Percentiles rank a stretch among this genome's conserved stretches.
Conservation (phyloP, 2,888 invertebrate genomes). For the Parnassius apollo region DNA sequence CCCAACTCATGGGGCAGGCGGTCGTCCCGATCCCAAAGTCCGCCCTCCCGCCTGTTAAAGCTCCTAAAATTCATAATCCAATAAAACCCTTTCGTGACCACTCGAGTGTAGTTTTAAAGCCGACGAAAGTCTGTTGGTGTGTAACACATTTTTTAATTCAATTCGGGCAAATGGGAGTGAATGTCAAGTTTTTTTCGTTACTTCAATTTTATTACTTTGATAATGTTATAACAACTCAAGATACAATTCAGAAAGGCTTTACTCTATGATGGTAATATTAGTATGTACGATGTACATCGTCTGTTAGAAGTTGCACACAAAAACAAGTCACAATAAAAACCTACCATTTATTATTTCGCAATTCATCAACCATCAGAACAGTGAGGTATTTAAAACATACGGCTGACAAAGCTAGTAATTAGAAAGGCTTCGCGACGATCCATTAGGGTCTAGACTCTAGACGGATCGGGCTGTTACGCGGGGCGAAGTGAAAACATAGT, state of each 20-base stretch:
- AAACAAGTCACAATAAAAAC: slow-evolving; percentile 31
- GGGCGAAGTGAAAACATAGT: slow-evolving; percentile 65
- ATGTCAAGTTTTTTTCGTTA: background rate
- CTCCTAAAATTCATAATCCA: slow-evolving; percentile 72
- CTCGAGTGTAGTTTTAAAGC: slow-evolving; percentile 47
- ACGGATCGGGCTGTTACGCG: slow-evolving; percentile 39
- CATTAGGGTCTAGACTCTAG: slow-evolving; percentile 38
- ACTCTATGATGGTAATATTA: too few species aligned
- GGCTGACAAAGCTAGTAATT: slow-evolving; percentile 58
- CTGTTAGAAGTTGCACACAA: background rate
- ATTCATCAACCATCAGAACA: slow-evolving; percentile 34
- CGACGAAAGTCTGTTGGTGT: slow-evolving; percentile 29
- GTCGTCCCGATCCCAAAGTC: slow-evolving; percentile 50
- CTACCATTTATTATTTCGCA: slow-evolving; percentile 31
- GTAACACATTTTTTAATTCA: slow-evolving; percentile 16
- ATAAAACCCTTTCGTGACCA: slow-evolving; percentile 60
- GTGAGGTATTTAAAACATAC: slow-evolving; percentile 40
- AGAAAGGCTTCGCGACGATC: slow-evolving; percentile 66
- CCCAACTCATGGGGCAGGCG: slow-evolving; percentile 45
- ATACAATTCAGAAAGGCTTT: too few species aligned
- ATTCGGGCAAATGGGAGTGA: slow-evolving; percentile 2
- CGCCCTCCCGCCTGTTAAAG: slow-evolving; percentile 65
- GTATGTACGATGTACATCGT: too few species aligned
- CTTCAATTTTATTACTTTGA: background rate
- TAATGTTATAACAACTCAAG: background rate